Base-by-base conservation (phyloP, 1,140 invertebrate genomes). In the Lasaia peninsularis region DNA sequence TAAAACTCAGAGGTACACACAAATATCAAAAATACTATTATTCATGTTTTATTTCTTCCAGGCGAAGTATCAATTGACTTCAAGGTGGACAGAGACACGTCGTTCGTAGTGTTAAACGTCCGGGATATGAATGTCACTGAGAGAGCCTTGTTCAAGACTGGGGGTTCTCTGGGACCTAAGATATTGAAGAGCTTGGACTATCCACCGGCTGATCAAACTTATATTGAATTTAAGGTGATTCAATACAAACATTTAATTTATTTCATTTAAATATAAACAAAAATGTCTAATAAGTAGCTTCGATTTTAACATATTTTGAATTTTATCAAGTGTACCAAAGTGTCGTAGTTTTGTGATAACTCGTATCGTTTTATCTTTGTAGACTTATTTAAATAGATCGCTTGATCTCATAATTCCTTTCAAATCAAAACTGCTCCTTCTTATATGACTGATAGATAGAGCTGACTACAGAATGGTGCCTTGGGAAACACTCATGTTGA, bases 81-180 rank as follows among this genome's bases (percentile, higher is more conserved):
- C 77, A 92, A 92, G 71, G 94, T 97, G 44, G 93, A 95, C 69
- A 92, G 94, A 79, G 94, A 96, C 73, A 97, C 96, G 32, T 92
- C 94, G 77, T 97, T 95, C 85, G 94, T 99, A 73, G 95, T 99
- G 57, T 92, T 99, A 60, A 97, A 99, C 89, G 93, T 94, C 69
- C 94, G 97, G 80, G 95, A 98, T 75, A 92, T 98, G 81, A 97
- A 95, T 76, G 94, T 98, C 60, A 95, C 93, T 4, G 94, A 96
- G 77, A 93, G 95, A 77, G 94, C 94, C 65, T 60, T 84, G 50
- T 91, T 90, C 49, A 77, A 94, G 91, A 92, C 93, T 66, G 91
- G 94, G 52, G 94, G 95, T 40, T 90, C 91, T 10, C 92, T 94
- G 73, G 93, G 94, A 34, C 92, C 95, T 61, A 93, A 94, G 72